Percentiles rank a stretch among this genome's conserved stretches.
Conservation (phyloP, 2,113 vertebrate species). For the Nycticryphes semicollaris region DNA sequence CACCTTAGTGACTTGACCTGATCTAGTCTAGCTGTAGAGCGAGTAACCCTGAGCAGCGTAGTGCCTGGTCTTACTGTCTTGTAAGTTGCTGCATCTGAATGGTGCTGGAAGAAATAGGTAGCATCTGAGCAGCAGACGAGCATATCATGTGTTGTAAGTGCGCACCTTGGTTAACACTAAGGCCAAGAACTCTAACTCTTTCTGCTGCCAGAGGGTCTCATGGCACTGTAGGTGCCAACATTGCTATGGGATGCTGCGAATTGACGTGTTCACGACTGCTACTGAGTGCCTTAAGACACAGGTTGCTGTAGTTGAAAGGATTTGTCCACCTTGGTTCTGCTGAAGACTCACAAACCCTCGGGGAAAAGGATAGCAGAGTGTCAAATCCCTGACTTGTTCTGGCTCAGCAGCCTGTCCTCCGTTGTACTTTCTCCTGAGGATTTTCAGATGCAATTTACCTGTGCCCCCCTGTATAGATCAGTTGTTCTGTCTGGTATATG, state of each 20-base stretch:
- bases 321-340: neutral
- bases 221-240: rapidly evolving
- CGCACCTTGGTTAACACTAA: neutral
- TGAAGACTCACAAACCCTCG: neutral
- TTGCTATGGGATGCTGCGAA: rapidly evolving
- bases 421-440: neutral
- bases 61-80: rapidly evolving
- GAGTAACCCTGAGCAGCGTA: neutral
- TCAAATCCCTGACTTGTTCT: neutral
- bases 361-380: neutral
- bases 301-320: neutral
- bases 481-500: neutral
- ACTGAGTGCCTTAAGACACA: neutral
- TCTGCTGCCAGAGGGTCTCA: neutral
- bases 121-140: neutral
- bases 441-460: neutral
- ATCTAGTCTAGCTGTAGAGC: neutral
- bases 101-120: neutral
- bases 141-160: rapidly evolving
- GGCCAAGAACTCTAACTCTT: neutral
- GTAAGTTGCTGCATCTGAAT: neutral
- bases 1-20: conserved; percentile 1
- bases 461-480: neutral
- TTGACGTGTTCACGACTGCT: rapidly evolving
- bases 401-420: neutral